Conservation (phyloP, 2,113 vertebrate genomes). For the Rhinogobius similis region DNA sequence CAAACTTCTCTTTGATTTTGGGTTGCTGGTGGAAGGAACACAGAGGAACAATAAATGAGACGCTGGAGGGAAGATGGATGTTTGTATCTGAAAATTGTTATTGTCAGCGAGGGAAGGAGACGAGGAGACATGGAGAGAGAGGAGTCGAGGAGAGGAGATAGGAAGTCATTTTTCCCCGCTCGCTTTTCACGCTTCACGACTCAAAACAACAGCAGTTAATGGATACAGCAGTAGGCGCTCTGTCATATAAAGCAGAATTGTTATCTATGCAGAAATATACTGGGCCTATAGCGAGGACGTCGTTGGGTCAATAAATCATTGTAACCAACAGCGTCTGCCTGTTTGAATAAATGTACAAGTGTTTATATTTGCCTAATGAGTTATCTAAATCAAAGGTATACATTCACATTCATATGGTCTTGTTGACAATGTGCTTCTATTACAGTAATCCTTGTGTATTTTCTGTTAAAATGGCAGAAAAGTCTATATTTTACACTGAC, state of each 20-base stretch:
- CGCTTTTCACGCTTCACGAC: slow-evolving; percentile 21
- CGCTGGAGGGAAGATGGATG: slow-evolving; percentile 4
- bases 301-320: background rate
- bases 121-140: slow-evolving; percentile 7
- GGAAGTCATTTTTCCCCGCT: background rate
- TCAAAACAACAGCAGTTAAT: slow-evolving; percentile 37
- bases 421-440: background rate
- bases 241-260: slow-evolving; percentile 3
- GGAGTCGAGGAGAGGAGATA: background rate
- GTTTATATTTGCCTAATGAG: slow-evolving; percentile 15
- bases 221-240: slow-evolving; percentile 7
- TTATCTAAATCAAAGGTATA: background rate
- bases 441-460: background rate
- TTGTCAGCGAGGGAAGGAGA: background rate
- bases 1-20: slow-evolving; percentile 75
- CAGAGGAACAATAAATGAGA: background rate
- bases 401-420: background rate
- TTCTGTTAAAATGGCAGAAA: background rate
- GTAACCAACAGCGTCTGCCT: background rate
- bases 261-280: background rate
- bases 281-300: no score
- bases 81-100: slow-evolving; percentile 2
- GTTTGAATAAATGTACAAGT: background rate
- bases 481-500: background rate
- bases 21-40: slow-evolving; percentile 58